Evolutionary conservation across 2,888 invertebrate genomes (phyloP), one percentile per base, ranked within the genome.

Genomic region (Scaptomyza tumidula): DNA sequence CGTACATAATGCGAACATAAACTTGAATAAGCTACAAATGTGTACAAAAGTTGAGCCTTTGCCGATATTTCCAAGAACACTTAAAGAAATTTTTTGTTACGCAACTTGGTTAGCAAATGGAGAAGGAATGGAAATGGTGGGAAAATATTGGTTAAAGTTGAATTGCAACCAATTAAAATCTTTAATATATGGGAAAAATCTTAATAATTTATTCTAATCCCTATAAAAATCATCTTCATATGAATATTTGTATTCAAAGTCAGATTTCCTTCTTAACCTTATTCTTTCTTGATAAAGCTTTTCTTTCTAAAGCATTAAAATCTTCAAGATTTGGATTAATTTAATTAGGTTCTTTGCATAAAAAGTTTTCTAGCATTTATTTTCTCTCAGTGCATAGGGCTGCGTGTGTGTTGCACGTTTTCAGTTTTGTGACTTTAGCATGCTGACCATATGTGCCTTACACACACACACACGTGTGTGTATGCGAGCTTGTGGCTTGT

Each of bases 361-460:
- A 33, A 10, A 33, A 33, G 9, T 33, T 33, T 33, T 33, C 33
- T 9, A 0, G 35, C 11, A 11, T 13, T 13, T 35, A 43, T 50
- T 24, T n/a, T 27, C 11, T n/a, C n/a, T 19, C 53, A 79, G 79
- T 74, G 78, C 57, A 69, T 31, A 29, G 33, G 27, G 39, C 19
- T 55, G 54, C 3, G 44, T 56, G 57, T 63, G 62, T 57, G 39
- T 29, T 33, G 71, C 55, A 54, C 61, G 59, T 50, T 70, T 69
- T 70, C 62, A 60, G 80, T 58, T 64, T 75, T 45, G 41, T 60
- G 76, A 80, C 80, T 71, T 39, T 75, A 53, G 33, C 54, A 44
- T 71, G 82, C 60, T 81, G 85, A 71, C 85, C 87, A 87, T 71
- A 77, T 76, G 73, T 59, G 66, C 24, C 59, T 44, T 49, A 46